Conservation (phyloP, 2,797 vertebrate genomes). For the Gymnocypris eckloni region DNA sequence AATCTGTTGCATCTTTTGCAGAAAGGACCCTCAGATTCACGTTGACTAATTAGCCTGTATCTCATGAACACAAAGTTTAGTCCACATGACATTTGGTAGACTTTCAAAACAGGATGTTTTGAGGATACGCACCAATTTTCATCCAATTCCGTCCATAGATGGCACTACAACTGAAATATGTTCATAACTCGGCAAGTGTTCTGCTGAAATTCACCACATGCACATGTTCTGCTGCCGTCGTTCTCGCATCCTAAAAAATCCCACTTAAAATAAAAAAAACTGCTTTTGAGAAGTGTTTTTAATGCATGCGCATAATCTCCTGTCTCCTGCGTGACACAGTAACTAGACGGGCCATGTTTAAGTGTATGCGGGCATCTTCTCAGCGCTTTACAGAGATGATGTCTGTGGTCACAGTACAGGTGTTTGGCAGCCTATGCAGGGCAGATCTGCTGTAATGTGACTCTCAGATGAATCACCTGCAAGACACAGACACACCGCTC, state of each 20-base stretch:
- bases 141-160: neutral
- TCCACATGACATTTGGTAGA: neutral
- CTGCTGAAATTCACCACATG: neutral
- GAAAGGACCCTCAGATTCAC: neutral
- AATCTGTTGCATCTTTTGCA: neutral
- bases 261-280: neutral
- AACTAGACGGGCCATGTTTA: neutral
- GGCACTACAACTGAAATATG: neutral
- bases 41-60: neutral
- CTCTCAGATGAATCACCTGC: neutral
- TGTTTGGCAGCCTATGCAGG: conserved; percentile 35
- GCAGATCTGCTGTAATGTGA: conserved; percentile 73
- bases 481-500: conserved; percentile 8
- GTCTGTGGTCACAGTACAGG: conserved; percentile 17
- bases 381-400: neutral
- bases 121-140: neutral
- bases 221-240: neutral
- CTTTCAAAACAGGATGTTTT: neutral
- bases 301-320: neutral
- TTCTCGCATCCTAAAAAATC: neutral
- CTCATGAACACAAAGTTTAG: neutral
- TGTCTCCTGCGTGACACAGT: neutral
- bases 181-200: neutral
- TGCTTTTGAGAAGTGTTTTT: conserved; percentile 1
- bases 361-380: neutral